Conservation (phyloP, 2,888 invertebrate species). For the Salticus scenicus region DNA sequence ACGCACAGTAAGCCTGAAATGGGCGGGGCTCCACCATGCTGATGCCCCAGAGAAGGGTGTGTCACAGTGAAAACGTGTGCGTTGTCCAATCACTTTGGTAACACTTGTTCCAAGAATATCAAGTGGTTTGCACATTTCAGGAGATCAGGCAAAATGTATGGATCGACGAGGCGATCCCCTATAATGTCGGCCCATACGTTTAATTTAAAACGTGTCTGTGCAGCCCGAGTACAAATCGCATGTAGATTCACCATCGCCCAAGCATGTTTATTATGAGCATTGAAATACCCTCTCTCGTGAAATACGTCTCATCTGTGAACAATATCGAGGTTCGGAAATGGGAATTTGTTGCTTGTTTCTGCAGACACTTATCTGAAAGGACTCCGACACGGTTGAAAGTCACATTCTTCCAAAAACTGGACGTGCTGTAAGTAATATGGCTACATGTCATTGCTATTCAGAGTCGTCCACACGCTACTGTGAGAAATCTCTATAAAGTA, state of each 20-base stretch:
- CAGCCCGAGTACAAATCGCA: conserved; percentile 70
- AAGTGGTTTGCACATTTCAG: conserved; percentile 57
- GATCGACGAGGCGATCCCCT: conserved; percentile 71
- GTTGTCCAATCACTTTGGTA: conserved; percentile 1
- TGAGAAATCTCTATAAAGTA: no score
- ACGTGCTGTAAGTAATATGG: no score
- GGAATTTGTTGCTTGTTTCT: neutral
- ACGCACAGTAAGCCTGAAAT: neutral
- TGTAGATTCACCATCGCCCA: conserved; percentile 73
- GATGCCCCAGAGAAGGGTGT: neutral
- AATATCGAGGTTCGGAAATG: conserved; percentile 63
- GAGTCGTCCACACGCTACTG: no score
- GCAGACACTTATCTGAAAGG: no score
- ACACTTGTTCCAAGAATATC: conserved; percentile 28
- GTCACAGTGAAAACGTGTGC: neutral
- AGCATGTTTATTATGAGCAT: conserved; percentile 73
- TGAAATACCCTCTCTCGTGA: conserved; percentile 72
- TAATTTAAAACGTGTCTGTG: conserved; percentile 72
- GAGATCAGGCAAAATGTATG: conserved; percentile 68
- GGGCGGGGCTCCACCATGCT: conserved; percentile 1
- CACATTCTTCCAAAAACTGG: no score
- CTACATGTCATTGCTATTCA: no score
- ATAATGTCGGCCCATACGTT: conserved; percentile 58
- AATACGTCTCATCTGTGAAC: conserved; percentile 73
- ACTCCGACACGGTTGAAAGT: no score